Base-by-base conservation (phyloP, 2,113 vertebrate species). In the Potamarius usumacintae region DNA sequence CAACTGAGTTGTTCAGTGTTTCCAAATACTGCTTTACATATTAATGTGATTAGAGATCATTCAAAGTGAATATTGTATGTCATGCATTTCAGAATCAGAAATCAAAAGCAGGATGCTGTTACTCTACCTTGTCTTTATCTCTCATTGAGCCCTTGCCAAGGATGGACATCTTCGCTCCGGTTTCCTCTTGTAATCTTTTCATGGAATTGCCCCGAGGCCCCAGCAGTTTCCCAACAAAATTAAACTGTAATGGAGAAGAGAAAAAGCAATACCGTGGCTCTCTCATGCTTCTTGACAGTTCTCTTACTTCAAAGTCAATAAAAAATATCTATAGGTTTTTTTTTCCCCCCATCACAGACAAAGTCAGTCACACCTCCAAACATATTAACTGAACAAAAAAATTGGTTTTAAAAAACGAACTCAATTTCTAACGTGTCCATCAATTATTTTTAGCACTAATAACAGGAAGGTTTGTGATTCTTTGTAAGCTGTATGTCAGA, bases 141-240 rank as follows among this genome's bases (percentile, higher is more conserved):
- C 98, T 97, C 98, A 99, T 99, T 89, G 98, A 99, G 90, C 98
- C 98, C 95, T 99, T 99, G 72, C 98, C 98, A 55, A 99, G 95
- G 93, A 99, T 99, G 90, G 98, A 99, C 98, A 99, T 99, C 96
- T 99, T 99, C 93, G 97, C 98, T 90, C 98, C 98, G 25, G 98
- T 99, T 94, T 99, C 98, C 93, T 99, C 98, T 93, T 99, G 98
- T 95, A 99, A 95, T 92, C 98, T 96, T 94, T 99, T 99, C 96
- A 99, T 96, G 89, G 98, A 99, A 93, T 99, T 99, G 94, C 98
- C 98, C 95, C 98, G 96, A 89, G 98, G 98, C 93, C 98, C 98
- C 90, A 99, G 97, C 92, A 99, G 96, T 93, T 99, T 99, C 84
- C 98, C 98, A 91, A 99, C 98, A 95, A 99, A 99, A 96, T 99